A percentile compares a stretch with the other conserved stretches of the same genome.
Evolutionary conservation across 2,888 invertebrate genomes (phyloP).

Genomic region (Diplolepis rosae): DNA sequence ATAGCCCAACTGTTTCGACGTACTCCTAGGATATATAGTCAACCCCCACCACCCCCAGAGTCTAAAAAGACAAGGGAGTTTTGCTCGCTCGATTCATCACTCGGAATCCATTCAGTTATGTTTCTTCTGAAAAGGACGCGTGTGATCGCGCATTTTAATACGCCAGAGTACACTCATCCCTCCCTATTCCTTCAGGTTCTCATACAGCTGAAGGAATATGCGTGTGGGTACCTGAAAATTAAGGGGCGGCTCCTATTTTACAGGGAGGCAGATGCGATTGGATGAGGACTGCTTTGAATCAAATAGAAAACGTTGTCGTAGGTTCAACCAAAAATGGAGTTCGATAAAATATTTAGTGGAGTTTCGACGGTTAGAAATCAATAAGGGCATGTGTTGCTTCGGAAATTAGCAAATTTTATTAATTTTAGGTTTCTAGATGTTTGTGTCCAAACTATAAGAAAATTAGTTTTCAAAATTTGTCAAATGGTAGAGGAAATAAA

Average conservation of each 20-base stretch:
- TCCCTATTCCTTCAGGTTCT: neutral
- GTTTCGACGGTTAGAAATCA: too few relatives aligned
- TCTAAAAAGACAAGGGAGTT: conserved; percentile 50
- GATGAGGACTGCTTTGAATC: neutral
- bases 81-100: conserved; percentile 56
- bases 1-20: conserved; percentile 35
- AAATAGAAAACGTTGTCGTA: neutral
- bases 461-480: too few relatives aligned
- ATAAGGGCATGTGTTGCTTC: too few relatives aligned
- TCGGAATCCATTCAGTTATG: conserved; percentile 55
- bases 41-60: conserved; percentile 31
- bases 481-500: too few relatives aligned
- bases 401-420: too few relatives aligned
- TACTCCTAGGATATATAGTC: conserved; percentile 20
- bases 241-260: neutral
- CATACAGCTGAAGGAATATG: neutral
- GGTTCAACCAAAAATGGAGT: conserved; percentile 1
- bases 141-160: conserved; percentile 61
- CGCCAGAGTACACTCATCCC: conserved; percentile 25
- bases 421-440: too few relatives aligned
- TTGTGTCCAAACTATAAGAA: too few relatives aligned
- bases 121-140: conserved; percentile 44
- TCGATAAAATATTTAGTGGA: neutral
- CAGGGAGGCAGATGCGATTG: neutral
- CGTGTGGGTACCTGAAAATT: neutral